Conservation (phyloP, 1,140 invertebrate species). For the Bombus superbus region DNA sequence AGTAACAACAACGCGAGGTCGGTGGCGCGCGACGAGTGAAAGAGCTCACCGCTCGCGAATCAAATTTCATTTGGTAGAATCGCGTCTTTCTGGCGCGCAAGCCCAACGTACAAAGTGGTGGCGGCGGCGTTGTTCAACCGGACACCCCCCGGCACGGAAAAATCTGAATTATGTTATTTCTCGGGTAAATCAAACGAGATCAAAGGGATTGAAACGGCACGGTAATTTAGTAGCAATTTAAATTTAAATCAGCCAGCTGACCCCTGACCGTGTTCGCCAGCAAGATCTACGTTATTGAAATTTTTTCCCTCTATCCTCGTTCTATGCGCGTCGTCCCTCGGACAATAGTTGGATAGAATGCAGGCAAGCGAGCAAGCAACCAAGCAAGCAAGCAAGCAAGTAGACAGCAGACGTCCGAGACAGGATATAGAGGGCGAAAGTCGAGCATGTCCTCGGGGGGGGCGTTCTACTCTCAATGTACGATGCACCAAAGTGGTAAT, state of each 20-base stretch:
- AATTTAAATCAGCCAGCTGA: slow-evolving; percentile 39
- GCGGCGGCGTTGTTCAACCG: background rate
- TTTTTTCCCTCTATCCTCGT: background rate
- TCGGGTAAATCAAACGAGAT: slow-evolving; percentile 32
- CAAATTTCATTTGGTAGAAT: slow-evolving; percentile 36
- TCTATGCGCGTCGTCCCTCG: background rate
- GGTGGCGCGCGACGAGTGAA: background rate
- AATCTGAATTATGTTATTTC: slow-evolving; percentile 46
- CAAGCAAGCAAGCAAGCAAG: no score
- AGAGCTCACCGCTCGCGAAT: slow-evolving; percentile 5
- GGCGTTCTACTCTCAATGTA: slow-evolving; percentile 26
- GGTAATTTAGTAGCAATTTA: slow-evolving; percentile 47
- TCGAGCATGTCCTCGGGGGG: slow-evolving; percentile 12
- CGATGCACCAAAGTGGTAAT: slow-evolving; percentile 60
- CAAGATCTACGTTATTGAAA: slow-evolving; percentile 31
- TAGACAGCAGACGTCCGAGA: background rate
- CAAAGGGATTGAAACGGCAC: slow-evolving; percentile 19
- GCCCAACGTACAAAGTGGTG: background rate
- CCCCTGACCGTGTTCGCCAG: background rate
- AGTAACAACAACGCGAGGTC: background rate
- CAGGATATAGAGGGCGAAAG: slow-evolving; percentile 2
- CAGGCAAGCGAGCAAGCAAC: no score
- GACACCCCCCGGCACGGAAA: background rate
- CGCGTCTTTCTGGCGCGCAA: background rate
- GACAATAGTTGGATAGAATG: background rate